Evolutionary conservation across 1,140 invertebrate genomes (phyloP).

Genomic region (Hyles vespertilio): DNA sequence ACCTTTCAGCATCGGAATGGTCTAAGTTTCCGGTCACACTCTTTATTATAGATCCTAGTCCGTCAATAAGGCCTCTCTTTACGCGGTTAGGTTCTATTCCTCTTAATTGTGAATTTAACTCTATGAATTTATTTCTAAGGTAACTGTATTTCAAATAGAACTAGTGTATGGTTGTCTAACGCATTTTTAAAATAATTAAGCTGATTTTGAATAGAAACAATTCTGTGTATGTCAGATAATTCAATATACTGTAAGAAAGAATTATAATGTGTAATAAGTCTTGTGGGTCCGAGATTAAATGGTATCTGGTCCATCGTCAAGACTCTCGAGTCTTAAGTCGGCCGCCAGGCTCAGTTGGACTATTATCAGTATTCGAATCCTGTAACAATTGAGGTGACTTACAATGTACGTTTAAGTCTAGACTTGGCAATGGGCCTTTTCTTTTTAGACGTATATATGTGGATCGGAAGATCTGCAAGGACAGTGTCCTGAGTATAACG

Average conservation of each 20-base stretch:
- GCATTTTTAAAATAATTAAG: no score
- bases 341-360: conserved; percentile 11
- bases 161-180: no score
- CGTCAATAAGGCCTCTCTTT: no score
- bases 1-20: no score
- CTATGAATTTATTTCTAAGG: no score
- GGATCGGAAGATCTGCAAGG: conserved; percentile 26
- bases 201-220: conserved; percentile 10
- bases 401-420: conserved; percentile 21
- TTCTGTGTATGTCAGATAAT: conserved; percentile 12
- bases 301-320: conserved; percentile 22
- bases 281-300: conserved; percentile 15
- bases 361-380: conserved; percentile 1
- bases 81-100: no score
- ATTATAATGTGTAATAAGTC: conserved; percentile 15
- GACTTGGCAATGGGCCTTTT: conserved; percentile 22
- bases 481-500: conserved; percentile 26
- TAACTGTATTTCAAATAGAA: no score
- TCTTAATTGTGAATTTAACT: no score
- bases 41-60: no score
- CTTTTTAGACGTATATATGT: conserved; percentile 32
- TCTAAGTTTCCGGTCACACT: no score
- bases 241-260: conserved; percentile 18
- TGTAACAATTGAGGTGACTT: conserved; percentile 26
- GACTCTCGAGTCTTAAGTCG: conserved; percentile 22